These are phyloP conservation scores for Pseudomyrmex cubaensis DNA, from an alignment of 1,140 invertebrate genomes.

Conservation along the genomic window DNA sequence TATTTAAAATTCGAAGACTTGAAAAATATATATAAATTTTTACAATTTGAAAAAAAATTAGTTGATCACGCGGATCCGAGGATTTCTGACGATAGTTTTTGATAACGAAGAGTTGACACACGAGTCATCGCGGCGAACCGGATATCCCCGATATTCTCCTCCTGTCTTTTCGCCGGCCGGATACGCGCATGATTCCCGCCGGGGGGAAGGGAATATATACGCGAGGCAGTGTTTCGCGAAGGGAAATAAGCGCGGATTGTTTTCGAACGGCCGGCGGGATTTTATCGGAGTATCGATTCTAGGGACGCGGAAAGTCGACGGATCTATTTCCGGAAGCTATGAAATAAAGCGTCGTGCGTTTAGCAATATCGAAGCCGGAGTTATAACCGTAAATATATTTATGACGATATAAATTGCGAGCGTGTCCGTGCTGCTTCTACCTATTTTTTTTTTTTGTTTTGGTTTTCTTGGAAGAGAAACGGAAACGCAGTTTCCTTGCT, in stretches of 20 bases:
- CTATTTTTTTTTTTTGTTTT: not conserved
- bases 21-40: no score
- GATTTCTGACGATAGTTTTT: slow-evolving; percentile 9
- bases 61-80: not conserved
- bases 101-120: slow-evolving; percentile 9
- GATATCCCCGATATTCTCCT: slow-evolving; percentile 28
- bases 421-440: not conserved
- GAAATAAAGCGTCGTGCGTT: slow-evolving; percentile 56
- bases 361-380: slow-evolving; percentile 43
- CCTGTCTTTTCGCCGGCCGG: slow-evolving; percentile 9
- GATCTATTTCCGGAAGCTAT: slow-evolving; percentile 59
- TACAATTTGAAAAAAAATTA: not conserved
- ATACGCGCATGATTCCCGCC: slow-evolving; percentile 9
- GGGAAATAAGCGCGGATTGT: slow-evolving; percentile 56
- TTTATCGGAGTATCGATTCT: slow-evolving; percentile 53
- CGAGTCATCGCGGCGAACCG: not conserved
- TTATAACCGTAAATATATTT: slow-evolving; percentile 60
- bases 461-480: no score
- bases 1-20: no score
- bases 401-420: slow-evolving; percentile 50
- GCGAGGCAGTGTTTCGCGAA: slow-evolving; percentile 6
- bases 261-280: slow-evolving; percentile 35
- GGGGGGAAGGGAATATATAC: not conserved
- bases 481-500: slow-evolving; percentile 7
- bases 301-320: slow-evolving; percentile 43